Conservation (phyloP, 2,888 invertebrate genomes). For the Electrophaes corylata region DNA sequence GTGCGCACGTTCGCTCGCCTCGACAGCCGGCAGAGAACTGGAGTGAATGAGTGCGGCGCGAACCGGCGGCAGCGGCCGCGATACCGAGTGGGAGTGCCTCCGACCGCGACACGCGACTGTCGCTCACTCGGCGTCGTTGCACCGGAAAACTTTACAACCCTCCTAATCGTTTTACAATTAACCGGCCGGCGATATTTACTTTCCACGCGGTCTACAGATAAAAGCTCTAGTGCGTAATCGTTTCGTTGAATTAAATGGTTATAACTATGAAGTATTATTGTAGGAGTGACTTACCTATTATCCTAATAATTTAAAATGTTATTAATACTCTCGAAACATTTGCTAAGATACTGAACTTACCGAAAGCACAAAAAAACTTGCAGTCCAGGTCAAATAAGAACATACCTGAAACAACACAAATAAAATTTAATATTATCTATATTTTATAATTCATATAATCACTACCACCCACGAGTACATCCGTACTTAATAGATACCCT, state of each 20-base stretch:
- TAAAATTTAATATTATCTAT: constrained; percentile 50
- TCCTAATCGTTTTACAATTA: constrained; percentile 80
- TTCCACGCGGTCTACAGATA: constrained; percentile 54
- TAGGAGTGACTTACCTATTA: not conserved
- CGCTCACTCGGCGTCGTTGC: constrained; percentile 60
- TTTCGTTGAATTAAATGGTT: constrained; percentile 1
- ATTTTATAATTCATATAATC: no score
- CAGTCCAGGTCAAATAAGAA: constrained; percentile 32
- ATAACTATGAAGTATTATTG: constrained; percentile 11
- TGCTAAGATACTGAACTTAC: constrained; percentile 21
- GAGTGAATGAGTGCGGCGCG: constrained; percentile 77
- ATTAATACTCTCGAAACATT: not conserved
- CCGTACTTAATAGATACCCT: constrained; percentile 46
- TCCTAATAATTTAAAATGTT: not conserved
- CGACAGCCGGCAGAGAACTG: constrained; percentile 78
- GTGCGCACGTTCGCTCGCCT: constrained; percentile 73
- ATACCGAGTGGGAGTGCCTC: constrained; percentile 73
- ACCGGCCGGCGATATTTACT: constrained; percentile 72
- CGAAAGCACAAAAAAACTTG: not conserved
- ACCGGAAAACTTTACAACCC: constrained; percentile 80
- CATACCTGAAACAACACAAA: constrained; percentile 59
- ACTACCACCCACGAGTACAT: constrained; percentile 40
- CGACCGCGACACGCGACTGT: constrained; percentile 67
- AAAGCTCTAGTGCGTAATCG: constrained; percentile 26
- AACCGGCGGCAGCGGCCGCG: constrained; percentile 66